Base-by-base conservation (phyloP, 1,140 invertebrate genomes). In the Penaeus japonicus region DNA sequence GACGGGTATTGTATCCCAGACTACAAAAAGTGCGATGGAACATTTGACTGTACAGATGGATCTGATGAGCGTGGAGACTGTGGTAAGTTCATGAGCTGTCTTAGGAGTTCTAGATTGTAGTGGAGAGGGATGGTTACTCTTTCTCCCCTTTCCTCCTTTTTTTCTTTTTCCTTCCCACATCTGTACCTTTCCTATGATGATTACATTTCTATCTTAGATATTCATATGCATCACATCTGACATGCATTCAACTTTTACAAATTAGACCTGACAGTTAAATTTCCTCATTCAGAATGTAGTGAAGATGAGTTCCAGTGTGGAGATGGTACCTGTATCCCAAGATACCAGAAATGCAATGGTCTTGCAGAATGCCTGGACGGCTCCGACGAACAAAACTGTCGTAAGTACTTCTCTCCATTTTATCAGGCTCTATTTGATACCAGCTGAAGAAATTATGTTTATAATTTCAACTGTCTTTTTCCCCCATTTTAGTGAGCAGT, bases 381-480 rank as follows among this genome's bases (percentile, higher is more conserved):
- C 20, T 92, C 92, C 39, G 94, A 95, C 92, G 94, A 95, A 92
- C 89, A 90, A 7, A 79, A 92, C 59, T 93, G 92, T 86, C 70
- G 82, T 83, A 39, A 73, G 87, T 89, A 78, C 53, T 53, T 47
- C n/a, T 53, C 17, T 24, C 47, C 39, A 32, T 70, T 39, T 70
- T n/a, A 22, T 30, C 39, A 5, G 15, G 47, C 47, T 47, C 15
- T 7, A 47, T 7, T 47, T 7, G 47, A 47, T 47, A 47, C 4
- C 10, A 47, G 10, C 47, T 47, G 47, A 12, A 15, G 47, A 7
- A n/a, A n/a, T n/a, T n/a, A n/a, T n/a, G n/a, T n/a, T n/a, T n/a
- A n/a, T 47, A 47, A 47, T 47, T 15, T 12, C 47, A 47, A 15
- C 15, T 47, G 47, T 47, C 47, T 47, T 12, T 47, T 47, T 47